Percentiles rank a stretch among this genome's conserved stretches.
Conservation (phyloP, 2,888 invertebrate species). For the Lochmaea crataegi region DNA sequence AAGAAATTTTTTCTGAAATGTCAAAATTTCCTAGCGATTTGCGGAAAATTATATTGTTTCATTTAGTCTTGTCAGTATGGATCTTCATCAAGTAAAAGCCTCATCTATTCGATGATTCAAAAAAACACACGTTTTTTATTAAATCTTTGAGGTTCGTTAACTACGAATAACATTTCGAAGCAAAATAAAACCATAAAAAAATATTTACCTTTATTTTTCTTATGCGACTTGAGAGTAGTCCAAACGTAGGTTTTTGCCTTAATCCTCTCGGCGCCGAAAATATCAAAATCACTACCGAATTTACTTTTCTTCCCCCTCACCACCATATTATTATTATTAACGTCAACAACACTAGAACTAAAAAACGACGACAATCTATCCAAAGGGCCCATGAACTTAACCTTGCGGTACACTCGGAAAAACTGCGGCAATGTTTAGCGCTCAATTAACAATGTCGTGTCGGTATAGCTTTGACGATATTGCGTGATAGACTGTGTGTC, state of each 20-base stretch:
- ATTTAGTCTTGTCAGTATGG: too few relatives aligned
- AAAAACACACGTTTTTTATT: too few relatives aligned
- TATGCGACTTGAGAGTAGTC: conserved; percentile 69
- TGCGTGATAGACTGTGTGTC: conserved; percentile 21
- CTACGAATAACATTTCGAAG: too few relatives aligned
- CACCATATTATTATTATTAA: conserved; percentile 65
- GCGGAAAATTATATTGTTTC: too few relatives aligned
- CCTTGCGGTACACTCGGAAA: conserved; percentile 30
- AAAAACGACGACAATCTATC: conserved; percentile 73
- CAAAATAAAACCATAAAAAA: background rate
- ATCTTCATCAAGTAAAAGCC: too few relatives aligned
- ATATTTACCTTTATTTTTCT: conserved; percentile 64
- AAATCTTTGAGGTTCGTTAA: too few relatives aligned
- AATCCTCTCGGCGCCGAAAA: conserved; percentile 64
- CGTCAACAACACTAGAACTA: conserved; percentile 66
- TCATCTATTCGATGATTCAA: too few relatives aligned
- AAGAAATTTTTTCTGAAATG: too few relatives aligned
- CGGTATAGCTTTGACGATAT: conserved; percentile 9
- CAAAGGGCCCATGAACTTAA: conserved; percentile 69
- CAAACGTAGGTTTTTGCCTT: conserved; percentile 68
- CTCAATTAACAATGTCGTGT: background rate
- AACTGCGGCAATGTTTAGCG: background rate
- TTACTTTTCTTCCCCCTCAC: conserved; percentile 61
- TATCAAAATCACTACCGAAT: conserved; percentile 69
- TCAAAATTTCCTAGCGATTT: too few relatives aligned